These are phyloP conservation scores for Setipinna tenuifilis DNA, from an alignment of 2,797 vertebrate species.

Conservation along the genomic window DNA sequence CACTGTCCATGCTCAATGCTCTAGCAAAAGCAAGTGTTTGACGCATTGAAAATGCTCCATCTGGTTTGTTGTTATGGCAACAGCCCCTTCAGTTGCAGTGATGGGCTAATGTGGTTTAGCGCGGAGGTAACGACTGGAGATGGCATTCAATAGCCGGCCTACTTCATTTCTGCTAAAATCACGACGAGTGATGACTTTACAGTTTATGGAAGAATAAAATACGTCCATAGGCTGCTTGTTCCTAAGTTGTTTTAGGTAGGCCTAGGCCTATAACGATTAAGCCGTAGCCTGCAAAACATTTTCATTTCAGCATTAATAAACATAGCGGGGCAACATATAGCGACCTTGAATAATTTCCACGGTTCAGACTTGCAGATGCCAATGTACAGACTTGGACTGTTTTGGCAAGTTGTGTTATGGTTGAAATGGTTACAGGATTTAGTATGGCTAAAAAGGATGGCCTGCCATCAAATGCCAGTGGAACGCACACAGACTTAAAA, in stretches of 20 bases:
- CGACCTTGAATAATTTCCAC: constrained; percentile 17
- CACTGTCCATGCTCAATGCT: background rate
- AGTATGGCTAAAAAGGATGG: background rate
- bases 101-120: background rate
- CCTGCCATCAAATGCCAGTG: background rate
- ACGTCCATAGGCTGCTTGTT: background rate
- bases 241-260: background rate
- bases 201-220: too few relatives aligned
- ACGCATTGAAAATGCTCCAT: constrained; percentile 20
- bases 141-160: background rate
- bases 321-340: background rate
- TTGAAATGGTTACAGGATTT: background rate
- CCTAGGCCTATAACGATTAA: background rate
- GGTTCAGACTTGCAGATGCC: too few relatives aligned
- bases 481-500: background rate
- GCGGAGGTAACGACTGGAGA: background rate
- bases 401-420: background rate
- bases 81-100: constrained; percentile 4
- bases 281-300: too few relatives aligned
- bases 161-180: too few relatives aligned
- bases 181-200: too few relatives aligned
- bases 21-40: constrained; percentile 28
- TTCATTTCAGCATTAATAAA: background rate
- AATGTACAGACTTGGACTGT: background rate
- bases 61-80: constrained; percentile 36